Evolutionary conservation across 2,113 vertebrate species (phyloP).

Genomic region (Carettochelys insculpta): DNA sequence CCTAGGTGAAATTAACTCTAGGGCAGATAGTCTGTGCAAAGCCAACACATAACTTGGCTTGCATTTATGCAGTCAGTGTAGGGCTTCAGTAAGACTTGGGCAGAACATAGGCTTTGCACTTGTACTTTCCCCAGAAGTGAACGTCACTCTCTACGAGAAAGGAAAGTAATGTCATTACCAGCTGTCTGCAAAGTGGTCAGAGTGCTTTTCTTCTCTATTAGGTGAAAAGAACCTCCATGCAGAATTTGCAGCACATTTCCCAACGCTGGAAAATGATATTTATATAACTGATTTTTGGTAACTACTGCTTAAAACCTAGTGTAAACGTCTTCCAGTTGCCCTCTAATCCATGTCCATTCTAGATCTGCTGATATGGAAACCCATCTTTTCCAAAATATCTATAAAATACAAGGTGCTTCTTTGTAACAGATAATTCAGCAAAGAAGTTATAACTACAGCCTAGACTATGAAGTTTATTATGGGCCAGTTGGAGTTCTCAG

Average conservation of each 20-base stretch:
- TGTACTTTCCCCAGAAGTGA: background rate
- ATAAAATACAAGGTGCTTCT: background rate
- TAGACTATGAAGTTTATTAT: too few relatives aligned
- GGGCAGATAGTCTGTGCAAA: background rate
- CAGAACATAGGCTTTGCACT: fast-evolving
- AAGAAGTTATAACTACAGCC: background rate
- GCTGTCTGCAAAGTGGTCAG: fast-evolving
- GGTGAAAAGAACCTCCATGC: fast-evolving
- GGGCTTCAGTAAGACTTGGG: background rate
- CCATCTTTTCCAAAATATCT: background rate
- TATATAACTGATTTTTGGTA: background rate
- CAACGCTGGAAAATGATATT: background rate
- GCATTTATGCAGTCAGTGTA: background rate
- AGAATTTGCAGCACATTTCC: background rate
- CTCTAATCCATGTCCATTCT: background rate
- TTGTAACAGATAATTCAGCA: background rate
- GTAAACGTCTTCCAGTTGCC: background rate
- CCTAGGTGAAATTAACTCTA: background rate
- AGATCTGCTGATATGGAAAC: background rate
- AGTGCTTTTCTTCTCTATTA: background rate
- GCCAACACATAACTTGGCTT: background rate
- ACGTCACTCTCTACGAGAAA: background rate
- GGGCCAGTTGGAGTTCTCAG: too few relatives aligned
- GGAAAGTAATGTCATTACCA: background rate
- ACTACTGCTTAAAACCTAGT: background rate